Evolutionary conservation across 1,140 invertebrate genomes (phyloP), one percentile per base, ranked within the genome.

Genomic region (Conopomorpha cramerella): DNA sequence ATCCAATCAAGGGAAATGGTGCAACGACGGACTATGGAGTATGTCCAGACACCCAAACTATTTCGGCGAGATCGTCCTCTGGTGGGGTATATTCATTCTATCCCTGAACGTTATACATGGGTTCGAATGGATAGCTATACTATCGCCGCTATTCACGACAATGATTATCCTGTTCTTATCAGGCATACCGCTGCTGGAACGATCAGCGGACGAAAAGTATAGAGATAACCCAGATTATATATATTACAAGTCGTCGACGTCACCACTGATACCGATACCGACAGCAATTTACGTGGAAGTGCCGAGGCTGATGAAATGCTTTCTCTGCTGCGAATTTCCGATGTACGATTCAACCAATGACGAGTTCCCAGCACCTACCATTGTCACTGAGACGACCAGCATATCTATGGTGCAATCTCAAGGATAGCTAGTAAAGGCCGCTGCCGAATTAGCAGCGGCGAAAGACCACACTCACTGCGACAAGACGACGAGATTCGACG

Each of bases 11-110:
- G 92, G 92, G 16, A 92, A 90, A 68, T 92, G 92, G 88, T 95
- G 92, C 57, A 91, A 93, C 58, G 88, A 89, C 54, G 92, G 93
- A 10, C 73, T 96, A 10, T 97, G 95, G 95, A 85, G 87, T 28
- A 57, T 93, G 10, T 95, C 92, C 0, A 83, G 94, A 37, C 94
- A 96, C 77, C 95, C 95, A 0, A 97, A 97, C 66, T 97, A 97
- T 59, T 95, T 96, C 71, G 95, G 95, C 1, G 95, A 97, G 77
- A 92, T 97, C 16, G 80, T 92, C 0, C 80, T 96, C 1, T 97
- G 95, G 95, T 93, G 92, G 87, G 93, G 93, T 1, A 88, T 96
- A 30, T 96, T 95, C 58, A 83, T 92, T 27, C 92, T 95, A 61
- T 91, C 92, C 0, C 68, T 93, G 1, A 93, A 92, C 54, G 88